phyloP scores from a whole-genome alignment of 2,797 vertebrate genomes.

The Moxostoma hubbsi region DNA sequence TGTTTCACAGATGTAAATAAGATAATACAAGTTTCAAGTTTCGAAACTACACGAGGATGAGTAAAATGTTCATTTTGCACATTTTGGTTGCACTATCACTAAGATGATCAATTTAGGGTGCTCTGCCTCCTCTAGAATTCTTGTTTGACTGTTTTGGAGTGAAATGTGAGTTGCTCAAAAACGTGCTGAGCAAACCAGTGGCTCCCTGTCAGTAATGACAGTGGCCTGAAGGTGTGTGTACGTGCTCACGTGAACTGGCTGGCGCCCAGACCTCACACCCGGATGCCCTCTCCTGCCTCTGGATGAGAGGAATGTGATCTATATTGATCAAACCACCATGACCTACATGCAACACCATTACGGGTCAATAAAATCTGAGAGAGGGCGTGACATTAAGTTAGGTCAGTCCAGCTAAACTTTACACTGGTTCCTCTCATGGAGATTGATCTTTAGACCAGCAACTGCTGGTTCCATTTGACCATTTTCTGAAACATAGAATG shows the following conservation, averaged over 20 bases:
- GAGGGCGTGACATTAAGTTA: conserved; percentile 62
- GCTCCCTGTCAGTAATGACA: conserved; percentile 13
- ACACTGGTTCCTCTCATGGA: conserved; percentile 12
- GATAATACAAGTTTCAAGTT: background rate
- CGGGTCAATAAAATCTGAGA: conserved; percentile 44
- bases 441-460: conserved; percentile 4
- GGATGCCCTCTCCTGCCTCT: conserved; percentile 25
- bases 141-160: background rate
- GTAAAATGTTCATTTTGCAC: background rate
- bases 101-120: background rate
- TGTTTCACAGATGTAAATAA: background rate
- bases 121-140: background rate
- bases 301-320: conserved; percentile 36
- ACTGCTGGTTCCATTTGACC: background rate
- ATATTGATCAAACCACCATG: conserved; percentile 58
- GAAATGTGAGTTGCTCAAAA: conserved; percentile 25
- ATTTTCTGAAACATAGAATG: background rate
- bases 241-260: conserved; percentile 14
- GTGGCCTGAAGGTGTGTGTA: conserved; percentile 30
- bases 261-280: conserved; percentile 10
- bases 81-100: background rate
- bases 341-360: conserved; percentile 52
- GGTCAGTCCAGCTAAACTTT: conserved; percentile 50
- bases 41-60: too few relatives aligned
- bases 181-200: conserved; percentile 43